These are phyloP conservation scores for Heliconius melpomene DNA, from an alignment of 1,140 invertebrate species.

Conservation along the genomic window DNA sequence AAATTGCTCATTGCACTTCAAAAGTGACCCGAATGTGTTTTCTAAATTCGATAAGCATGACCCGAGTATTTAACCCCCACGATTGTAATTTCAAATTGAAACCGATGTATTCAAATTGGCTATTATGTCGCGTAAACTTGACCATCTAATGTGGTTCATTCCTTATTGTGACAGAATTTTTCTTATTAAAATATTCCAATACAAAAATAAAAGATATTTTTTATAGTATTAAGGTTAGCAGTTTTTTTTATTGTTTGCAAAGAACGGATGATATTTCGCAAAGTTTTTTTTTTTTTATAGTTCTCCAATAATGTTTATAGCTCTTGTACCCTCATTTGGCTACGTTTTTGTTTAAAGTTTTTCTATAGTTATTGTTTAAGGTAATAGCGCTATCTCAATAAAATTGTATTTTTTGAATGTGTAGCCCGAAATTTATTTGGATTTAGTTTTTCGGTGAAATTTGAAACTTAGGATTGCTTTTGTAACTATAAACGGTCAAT, in stretches of 20 bases:
- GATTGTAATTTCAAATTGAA: slow-evolving; percentile 49
- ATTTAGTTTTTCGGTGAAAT: slow-evolving; percentile 37
- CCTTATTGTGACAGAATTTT: slow-evolving; percentile 54
- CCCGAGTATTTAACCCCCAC: slow-evolving; percentile 45
- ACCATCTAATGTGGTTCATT: slow-evolving; percentile 55
- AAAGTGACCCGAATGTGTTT: slow-evolving; percentile 26
- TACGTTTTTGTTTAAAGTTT: too few relatives aligned
- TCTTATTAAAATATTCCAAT: slow-evolving; percentile 35
- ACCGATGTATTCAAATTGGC: slow-evolving; percentile 47
- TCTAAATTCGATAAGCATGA: slow-evolving; percentile 35
- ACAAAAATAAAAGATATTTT: slow-evolving; percentile 44
- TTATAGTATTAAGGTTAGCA: slow-evolving; percentile 26
- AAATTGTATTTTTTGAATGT: not conserved
- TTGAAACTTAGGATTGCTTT: slow-evolving; percentile 40
- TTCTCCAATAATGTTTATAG: slow-evolving; percentile 48
- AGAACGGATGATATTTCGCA: slow-evolving; percentile 44
- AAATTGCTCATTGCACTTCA: not conserved
- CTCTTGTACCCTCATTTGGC: slow-evolving; percentile 31
- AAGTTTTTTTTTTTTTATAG: slow-evolving; percentile 36
- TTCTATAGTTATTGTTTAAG: slow-evolving; percentile 31
- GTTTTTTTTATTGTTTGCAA: slow-evolving; percentile 57
- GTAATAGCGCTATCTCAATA: slow-evolving; percentile 4
- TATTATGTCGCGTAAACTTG: slow-evolving; percentile 55
- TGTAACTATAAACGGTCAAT: slow-evolving; percentile 25
- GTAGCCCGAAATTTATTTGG: slow-evolving; percentile 37